Evolutionary conservation across 1,140 invertebrate genomes (phyloP), one percentile per base, ranked within the genome.

Genomic region (Galendromus occidentalis): DNA sequence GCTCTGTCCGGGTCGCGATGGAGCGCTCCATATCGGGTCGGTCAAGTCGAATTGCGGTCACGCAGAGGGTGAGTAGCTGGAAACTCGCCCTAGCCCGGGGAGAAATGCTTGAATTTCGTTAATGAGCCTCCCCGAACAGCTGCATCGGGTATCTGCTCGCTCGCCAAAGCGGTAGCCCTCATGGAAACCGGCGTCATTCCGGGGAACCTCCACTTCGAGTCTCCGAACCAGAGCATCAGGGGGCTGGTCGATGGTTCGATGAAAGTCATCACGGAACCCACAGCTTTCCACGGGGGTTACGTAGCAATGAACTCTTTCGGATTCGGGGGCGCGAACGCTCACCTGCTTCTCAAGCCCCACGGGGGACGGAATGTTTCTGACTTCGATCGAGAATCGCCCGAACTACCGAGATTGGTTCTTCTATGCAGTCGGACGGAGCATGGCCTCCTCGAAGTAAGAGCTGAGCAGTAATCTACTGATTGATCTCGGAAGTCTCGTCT

Each of bases 41-140:
- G 80, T 92, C 0, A 97, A 97, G 73, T 91, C 90, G 0, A 95
- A 94, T 75, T 80, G 94, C 71, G 93, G 93, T 0, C 93, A 97
- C 74, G 82, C 86, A 0, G 93, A 97, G 75, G 85, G 89, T 7
- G 85, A 86, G 1, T 91, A 89, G 41, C 33, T 39, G 67, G 68
- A 44, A n/a, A 44, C n/a, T 55, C 14, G 22, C 30, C 12, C 14
- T 22, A 59, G 12, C 12, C 12, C 55, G 22, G 9, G 7, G 20
- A 25, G 6, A 64, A 1, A 4, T 63, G 17, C 7, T 64, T 44
- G 17, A 33, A 44, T 14, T 68, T 68, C 25, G 44, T 68, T 65
- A 65, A 4, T 7, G 68, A 64, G 44, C 1, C 67, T 64, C 17
- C 17, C 42, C 7, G 64, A 55, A n/a, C 18, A 65, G 44, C 20